These are phyloP conservation scores for Lepidurus apus DNA, from an alignment of 1,140 invertebrate genomes.

Conservation along the genomic window DNA sequence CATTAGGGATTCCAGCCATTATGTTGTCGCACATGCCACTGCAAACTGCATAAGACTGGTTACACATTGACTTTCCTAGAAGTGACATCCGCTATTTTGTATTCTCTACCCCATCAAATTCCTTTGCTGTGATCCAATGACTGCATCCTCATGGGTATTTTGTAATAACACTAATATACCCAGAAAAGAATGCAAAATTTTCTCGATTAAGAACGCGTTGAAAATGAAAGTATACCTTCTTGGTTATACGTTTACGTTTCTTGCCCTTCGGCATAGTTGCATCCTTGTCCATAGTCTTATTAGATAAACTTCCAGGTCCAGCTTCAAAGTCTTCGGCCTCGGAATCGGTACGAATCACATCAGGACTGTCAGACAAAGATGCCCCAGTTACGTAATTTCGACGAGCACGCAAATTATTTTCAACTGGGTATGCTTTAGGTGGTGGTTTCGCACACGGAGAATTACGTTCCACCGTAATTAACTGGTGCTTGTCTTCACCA, in stretches of 20 bases:
- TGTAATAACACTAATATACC: neutral
- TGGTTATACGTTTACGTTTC: neutral
- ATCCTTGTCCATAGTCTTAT: neutral
- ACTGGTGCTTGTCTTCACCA: neutral
- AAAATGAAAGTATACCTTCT: conserved; percentile 2
- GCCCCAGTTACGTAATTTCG: neutral
- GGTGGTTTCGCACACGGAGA: neutral
- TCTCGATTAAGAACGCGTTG: no score
- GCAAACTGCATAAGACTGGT: conserved; percentile 6
- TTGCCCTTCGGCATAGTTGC: neutral
- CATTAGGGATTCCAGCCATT: neutral
- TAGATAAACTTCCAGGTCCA: neutral
- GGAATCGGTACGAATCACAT: neutral
- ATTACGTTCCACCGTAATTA: neutral
- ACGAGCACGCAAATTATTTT: neutral
- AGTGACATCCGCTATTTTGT: neutral
- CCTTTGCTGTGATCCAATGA: neutral
- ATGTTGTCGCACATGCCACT: neutral
- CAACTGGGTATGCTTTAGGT: neutral
- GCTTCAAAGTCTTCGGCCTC: neutral
- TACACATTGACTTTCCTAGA: neutral
- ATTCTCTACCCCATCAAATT: neutral
- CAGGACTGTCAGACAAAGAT: neutral
- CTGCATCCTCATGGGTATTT: neutral
- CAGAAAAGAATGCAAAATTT: neutral